Conservation (phyloP, 2,888 invertebrate species). For the Lycaena phlaeas region DNA sequence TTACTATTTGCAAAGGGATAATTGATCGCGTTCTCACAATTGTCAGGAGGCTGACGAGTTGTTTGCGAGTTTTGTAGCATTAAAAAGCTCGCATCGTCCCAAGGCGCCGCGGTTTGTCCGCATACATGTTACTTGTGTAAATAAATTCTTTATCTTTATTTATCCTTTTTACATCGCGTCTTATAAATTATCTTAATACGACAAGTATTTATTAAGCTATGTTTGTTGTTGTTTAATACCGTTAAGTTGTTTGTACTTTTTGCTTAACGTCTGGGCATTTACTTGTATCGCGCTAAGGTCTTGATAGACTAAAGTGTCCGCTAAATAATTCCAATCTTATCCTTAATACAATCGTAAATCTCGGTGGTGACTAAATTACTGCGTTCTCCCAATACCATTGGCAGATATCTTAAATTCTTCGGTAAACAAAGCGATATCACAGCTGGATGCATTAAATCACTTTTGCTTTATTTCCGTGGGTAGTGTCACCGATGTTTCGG, state of each 20-base stretch:
- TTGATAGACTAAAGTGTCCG: conserved; percentile 19
- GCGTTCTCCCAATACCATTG: conserved; percentile 21
- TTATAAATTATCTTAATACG: conserved; percentile 54
- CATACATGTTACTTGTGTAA: conserved; percentile 36
- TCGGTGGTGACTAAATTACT: conserved; percentile 22
- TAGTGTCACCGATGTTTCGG: conserved; percentile 55
- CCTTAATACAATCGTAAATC: conserved; percentile 21
- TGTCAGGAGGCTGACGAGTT: conserved; percentile 58
- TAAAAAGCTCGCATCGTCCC: conserved; percentile 41
- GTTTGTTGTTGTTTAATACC: conserved; percentile 36
- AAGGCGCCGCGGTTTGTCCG: conserved; percentile 39
- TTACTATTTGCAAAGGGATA: conserved; percentile 65
- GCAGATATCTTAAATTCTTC: conserved; percentile 25
- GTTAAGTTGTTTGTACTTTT: conserved; percentile 15
- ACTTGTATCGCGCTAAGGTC: conserved; percentile 14
- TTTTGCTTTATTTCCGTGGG: conserved; percentile 41
- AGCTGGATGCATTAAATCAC: conserved; percentile 45
- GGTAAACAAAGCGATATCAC: conserved; percentile 33
- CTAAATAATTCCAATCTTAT: conserved; percentile 21
- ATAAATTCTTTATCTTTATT: conserved; percentile 35
- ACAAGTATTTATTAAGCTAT: conserved; percentile 52
- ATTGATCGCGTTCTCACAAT: conserved; percentile 72
- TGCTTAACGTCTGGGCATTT: not conserved
- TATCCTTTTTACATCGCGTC: conserved; percentile 34
- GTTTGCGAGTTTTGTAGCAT: conserved; percentile 49